A percentile compares a stretch with the other conserved stretches of the same genome.
These are phyloP conservation scores for Arctopsyche grandis DNA, from an alignment of 1,140 invertebrate genomes.

Conservation along the genomic window DNA sequence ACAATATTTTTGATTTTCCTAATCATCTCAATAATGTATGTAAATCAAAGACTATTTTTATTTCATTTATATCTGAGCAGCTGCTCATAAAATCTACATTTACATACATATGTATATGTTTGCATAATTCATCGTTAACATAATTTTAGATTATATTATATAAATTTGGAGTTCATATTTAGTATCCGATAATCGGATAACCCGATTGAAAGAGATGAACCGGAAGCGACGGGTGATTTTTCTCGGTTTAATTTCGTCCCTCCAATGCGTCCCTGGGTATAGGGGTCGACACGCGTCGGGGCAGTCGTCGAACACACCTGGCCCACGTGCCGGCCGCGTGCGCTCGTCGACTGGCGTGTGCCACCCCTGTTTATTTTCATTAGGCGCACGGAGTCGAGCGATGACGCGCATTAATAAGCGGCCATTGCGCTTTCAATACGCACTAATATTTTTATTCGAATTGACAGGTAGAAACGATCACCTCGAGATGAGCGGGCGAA, in stretches of 20 bases:
- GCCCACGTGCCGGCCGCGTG: conserved; percentile 12
- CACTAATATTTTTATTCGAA: conserved; percentile 44
- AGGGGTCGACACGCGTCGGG: not conserved
- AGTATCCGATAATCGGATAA: too few species aligned
- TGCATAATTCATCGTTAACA: too few species aligned
- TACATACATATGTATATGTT: too few species aligned
- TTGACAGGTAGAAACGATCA: conserved; percentile 43
- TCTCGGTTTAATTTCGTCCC: conserved; percentile 4
- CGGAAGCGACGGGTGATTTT: not conserved
- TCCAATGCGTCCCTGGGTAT: not conserved
- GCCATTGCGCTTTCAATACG: conserved; percentile 23
- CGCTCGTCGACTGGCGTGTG: not conserved
- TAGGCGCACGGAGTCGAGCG: not conserved
- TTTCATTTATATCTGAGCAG: too few species aligned
- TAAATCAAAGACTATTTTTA: too few species aligned
- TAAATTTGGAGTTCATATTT: too few species aligned
- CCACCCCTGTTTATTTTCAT: conserved; percentile 41
- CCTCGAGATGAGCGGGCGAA: not conserved
- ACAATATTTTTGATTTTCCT: too few species aligned
- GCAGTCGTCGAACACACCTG: conserved; percentile 16
- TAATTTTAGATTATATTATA: too few species aligned
- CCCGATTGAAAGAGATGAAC: not conserved
- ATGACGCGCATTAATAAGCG: conserved; percentile 39
- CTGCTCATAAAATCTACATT: too few species aligned
- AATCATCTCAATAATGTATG: too few species aligned